Conservation (phyloP, 1,140 invertebrate species). For the Bombus polaris region DNA sequence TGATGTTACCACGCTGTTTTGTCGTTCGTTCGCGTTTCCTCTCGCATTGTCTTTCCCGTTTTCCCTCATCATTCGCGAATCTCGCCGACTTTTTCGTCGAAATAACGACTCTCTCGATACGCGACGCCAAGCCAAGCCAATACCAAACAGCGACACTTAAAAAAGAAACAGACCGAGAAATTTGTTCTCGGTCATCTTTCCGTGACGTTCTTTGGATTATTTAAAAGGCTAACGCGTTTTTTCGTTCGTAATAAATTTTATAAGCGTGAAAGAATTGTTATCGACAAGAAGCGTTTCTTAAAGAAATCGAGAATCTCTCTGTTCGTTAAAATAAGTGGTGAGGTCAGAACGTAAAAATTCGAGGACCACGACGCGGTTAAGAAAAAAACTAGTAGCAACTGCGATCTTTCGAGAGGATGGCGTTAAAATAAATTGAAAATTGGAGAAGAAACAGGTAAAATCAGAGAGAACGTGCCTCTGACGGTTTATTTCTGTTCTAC, state of each 20-base stretch:
- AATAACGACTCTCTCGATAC: neutral
- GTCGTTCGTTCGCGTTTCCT: constrained; percentile 2
- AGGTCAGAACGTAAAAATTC: neutral
- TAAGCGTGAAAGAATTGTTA: too few relatives aligned
- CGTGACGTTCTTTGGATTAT: neutral
- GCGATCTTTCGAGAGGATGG: neutral
- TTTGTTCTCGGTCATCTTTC: neutral
- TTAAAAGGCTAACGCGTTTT: neutral
- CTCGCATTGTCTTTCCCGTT: neutral
- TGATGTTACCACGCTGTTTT: constrained; percentile 32
- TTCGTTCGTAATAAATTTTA: neutral
- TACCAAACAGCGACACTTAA: neutral
- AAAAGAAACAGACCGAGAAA: neutral
- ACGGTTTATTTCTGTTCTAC: constrained; percentile 3
- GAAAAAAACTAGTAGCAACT: neutral
- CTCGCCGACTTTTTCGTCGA: neutral
- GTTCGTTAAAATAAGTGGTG: neutral
- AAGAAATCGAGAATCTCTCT: neutral
- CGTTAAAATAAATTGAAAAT: constrained; percentile 9
- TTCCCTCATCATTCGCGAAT: neutral
- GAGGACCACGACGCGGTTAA: neutral
- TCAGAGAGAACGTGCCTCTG: neutral
- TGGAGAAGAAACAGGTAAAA: constrained; percentile 2
- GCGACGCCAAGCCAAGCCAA: neutral
- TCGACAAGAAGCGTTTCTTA: too few relatives aligned